Percentiles rank a stretch among this genome's conserved stretches.
These are phyloP conservation scores for Cecropterus lyciades DNA, from an alignment of 1,140 invertebrate genomes.

Conservation along the genomic window DNA sequence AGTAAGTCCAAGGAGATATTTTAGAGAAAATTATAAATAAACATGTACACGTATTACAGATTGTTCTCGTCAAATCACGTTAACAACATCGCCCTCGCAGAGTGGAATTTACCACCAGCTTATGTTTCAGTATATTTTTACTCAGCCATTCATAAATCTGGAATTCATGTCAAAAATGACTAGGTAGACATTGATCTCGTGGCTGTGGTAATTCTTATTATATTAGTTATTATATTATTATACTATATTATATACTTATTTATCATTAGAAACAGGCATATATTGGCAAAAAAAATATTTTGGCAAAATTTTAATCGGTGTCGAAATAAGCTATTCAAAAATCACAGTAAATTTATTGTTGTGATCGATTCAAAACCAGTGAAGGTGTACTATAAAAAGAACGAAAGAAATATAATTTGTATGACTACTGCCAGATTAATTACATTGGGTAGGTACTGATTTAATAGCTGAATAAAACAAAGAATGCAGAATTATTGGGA, in stretches of 20 bases:
- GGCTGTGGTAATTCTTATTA: too few relatives aligned
- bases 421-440: too few relatives aligned
- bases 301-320: too few relatives aligned
- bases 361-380: too few relatives aligned
- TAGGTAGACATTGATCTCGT: not conserved
- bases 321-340: too few relatives aligned
- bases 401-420: too few relatives aligned
- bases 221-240: too few relatives aligned
- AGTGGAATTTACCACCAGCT: not conserved
- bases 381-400: too few relatives aligned
- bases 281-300: too few relatives aligned
- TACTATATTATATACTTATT: too few relatives aligned
- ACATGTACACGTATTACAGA: slow-evolving; percentile 1
- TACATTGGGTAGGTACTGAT: not conserved
- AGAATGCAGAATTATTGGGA: slow-evolving; percentile 37
- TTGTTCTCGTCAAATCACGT: slow-evolving; percentile 6
- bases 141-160: not conserved
- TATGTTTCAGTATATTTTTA: slow-evolving; percentile 8
- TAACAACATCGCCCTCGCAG: not conserved
- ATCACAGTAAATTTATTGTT: too few relatives aligned
- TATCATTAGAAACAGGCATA: too few relatives aligned
- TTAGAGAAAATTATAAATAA: slow-evolving; percentile 3
- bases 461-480: slow-evolving; percentile 34
- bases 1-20: not conserved
- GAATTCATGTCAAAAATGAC: not conserved